A percentile compares a stretch with the other conserved stretches of the same genome.
Evolutionary conservation across 2,797 vertebrate genomes (phyloP).

Genomic region (Orestias chungarensis): DNA sequence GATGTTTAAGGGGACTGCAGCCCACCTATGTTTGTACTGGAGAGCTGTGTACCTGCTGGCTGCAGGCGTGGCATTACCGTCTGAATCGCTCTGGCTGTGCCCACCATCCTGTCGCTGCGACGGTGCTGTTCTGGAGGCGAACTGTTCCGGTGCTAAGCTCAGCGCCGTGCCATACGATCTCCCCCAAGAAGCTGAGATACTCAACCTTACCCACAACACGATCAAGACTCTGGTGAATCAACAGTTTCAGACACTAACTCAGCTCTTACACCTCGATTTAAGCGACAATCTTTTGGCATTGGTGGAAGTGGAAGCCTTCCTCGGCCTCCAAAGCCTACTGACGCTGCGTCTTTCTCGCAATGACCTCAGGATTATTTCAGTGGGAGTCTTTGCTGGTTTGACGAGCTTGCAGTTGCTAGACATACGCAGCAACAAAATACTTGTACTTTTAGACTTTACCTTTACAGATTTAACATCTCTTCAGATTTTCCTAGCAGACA

Average conservation of each 20-base stretch:
- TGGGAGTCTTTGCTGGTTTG: slow-evolving; percentile 81
- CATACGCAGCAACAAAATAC: slow-evolving; percentile 85
- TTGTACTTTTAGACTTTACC: slow-evolving; percentile 86
- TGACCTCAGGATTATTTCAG: slow-evolving; percentile 82
- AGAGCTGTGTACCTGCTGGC: slow-evolving; percentile 70
- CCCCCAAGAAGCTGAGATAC: slow-evolving; percentile 67
- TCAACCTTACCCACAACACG: slow-evolving; percentile 84
- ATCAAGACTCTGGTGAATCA: slow-evolving; percentile 78
- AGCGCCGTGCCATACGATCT: slow-evolving; percentile 74
- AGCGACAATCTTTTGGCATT: slow-evolving; percentile 78
- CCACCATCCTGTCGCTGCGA: slow-evolving; percentile 81
- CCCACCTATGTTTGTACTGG: slow-evolving; percentile 69
- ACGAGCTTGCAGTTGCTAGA: slow-evolving; percentile 80
- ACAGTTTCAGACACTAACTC: slow-evolving; percentile 78
- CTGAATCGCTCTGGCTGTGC: slow-evolving; percentile 68
- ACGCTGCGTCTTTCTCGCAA: slow-evolving; percentile 81
- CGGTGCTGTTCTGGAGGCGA: slow-evolving; percentile 66
- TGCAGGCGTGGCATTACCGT: slow-evolving; percentile 47
- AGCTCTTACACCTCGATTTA: slow-evolving; percentile 84
- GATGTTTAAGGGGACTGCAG: slow-evolving; percentile 70
- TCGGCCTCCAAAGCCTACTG: slow-evolving; percentile 75
- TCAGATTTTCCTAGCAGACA: slow-evolving; percentile 75
- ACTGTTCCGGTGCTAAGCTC: slow-evolving; percentile 80
- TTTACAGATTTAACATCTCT: slow-evolving; percentile 81
- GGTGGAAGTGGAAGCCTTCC: slow-evolving; percentile 82